A percentile compares a stretch with the other conserved stretches of the same genome.
phyloP scores from a whole-genome alignment of 2,797 vertebrate genomes.

The Siniperca undulata region DNA sequence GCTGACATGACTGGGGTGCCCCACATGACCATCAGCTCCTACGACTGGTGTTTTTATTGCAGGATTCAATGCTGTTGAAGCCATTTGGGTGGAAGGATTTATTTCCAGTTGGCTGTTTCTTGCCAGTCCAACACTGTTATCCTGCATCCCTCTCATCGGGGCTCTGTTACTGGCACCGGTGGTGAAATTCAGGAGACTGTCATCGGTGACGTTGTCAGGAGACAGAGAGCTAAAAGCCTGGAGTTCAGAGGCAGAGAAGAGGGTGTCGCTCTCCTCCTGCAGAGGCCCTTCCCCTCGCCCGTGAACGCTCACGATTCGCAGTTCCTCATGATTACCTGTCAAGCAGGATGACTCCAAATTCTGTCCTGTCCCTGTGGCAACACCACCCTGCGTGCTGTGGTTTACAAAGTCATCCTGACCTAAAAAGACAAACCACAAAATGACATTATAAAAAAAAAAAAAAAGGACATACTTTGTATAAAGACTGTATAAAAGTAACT shows the following conservation, averaged over 20 bases:
- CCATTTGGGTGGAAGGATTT: slow-evolving; percentile 52
- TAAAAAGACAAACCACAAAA: slow-evolving; percentile 36
- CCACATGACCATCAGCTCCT: slow-evolving; percentile 46
- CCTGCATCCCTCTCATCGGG: slow-evolving; percentile 50
- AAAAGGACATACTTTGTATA: not conserved
- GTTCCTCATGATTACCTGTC: slow-evolving; percentile 38
- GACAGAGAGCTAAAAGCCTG: slow-evolving; percentile 74
- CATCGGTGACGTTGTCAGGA: slow-evolving; percentile 51
- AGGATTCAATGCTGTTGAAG: slow-evolving; percentile 37
- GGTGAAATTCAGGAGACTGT: slow-evolving; percentile 61
- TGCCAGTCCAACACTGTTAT: slow-evolving; percentile 29
- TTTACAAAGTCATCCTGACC: slow-evolving; percentile 55
- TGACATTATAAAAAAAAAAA: not conserved
- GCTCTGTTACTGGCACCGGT: slow-evolving; percentile 21
- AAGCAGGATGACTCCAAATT: slow-evolving; percentile 54
- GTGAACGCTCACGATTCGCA: slow-evolving; percentile 75
- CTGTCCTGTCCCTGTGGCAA: slow-evolving; percentile 31
- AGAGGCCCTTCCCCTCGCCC: slow-evolving; percentile 71
- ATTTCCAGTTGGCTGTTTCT: slow-evolving; percentile 62
- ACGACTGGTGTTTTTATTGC: slow-evolving; percentile 27
- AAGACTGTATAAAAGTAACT: not conserved
- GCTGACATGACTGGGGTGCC: slow-evolving; percentile 55
- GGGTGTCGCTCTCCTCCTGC: slow-evolving; percentile 59
- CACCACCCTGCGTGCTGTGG: slow-evolving; percentile 15
- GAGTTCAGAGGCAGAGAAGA: slow-evolving; percentile 73